Evolutionary conservation across 2,797 vertebrate genomes (phyloP).

Genomic region (Cetoscarus ocellatus): DNA sequence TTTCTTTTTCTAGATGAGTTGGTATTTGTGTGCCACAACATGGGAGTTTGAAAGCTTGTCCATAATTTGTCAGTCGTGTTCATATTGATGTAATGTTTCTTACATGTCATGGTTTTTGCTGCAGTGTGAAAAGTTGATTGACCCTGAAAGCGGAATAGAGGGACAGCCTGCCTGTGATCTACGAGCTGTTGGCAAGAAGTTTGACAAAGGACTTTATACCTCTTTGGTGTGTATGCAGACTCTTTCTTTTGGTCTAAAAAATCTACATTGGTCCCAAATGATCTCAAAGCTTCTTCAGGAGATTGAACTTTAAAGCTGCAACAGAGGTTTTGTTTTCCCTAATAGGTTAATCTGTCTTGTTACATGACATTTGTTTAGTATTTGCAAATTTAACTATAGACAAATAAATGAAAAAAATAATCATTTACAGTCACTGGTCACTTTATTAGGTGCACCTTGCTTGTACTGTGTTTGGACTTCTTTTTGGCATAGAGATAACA

Average conservation of each 20-base stretch:
- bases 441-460: too few species aligned
- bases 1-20: background rate
- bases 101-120: conserved; percentile 16
- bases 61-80: background rate
- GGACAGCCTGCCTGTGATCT: conserved; percentile 87
- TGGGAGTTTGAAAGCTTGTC: too few species aligned
- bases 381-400: too few species aligned
- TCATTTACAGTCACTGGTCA: too few species aligned
- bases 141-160: conserved; percentile 75
- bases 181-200: conserved; percentile 88
- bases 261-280: background rate
- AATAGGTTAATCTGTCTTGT: too few species aligned
- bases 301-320: background rate
- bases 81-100: background rate
- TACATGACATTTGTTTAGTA: too few species aligned
- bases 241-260: background rate
- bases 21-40: background rate
- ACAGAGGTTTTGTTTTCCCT: too few species aligned
- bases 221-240: conserved; percentile 85
- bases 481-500: too few species aligned
- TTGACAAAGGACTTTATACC: conserved; percentile 91
- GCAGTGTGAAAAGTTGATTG: conserved; percentile 84
- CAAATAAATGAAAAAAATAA: too few species aligned
- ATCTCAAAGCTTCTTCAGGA: background rate
- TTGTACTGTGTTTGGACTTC: too few species aligned